phyloP scores from a whole-genome alignment of 2,113 vertebrate genomes.

The Dipodomys merriami region DNA sequence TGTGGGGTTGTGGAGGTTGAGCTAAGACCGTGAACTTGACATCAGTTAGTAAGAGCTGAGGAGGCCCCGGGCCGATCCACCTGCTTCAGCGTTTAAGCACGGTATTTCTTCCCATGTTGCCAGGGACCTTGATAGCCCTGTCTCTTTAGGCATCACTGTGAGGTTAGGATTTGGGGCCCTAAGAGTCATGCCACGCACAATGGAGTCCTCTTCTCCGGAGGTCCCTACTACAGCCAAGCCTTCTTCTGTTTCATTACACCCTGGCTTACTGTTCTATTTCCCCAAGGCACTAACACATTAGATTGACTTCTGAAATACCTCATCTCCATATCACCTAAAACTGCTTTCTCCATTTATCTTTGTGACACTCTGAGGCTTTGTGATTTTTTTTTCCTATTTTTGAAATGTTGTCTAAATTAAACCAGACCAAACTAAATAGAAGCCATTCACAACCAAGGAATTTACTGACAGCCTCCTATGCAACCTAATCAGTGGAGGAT shows the following conservation, averaged over 20 bases:
- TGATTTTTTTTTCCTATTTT: not conserved
- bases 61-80: not conserved
- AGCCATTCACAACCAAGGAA: not conserved
- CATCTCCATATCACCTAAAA: conserved; percentile 9
- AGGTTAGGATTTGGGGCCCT: not conserved
- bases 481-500: not conserved
- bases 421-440: not conserved
- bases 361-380: conserved; percentile 4
- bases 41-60: not conserved
- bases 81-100: not conserved
- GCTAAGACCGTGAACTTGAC: not conserved
- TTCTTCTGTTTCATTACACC: not conserved
- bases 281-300: not conserved
- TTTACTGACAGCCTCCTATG: not conserved
- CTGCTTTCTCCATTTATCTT: not conserved
- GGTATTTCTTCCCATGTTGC: not conserved
- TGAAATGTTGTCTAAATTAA: conserved; percentile 34
- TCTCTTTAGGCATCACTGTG: not conserved
- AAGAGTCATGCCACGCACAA: not conserved
- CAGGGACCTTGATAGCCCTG: not conserved
- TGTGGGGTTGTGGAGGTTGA: not conserved
- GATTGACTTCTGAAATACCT: not conserved
- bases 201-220: not conserved
- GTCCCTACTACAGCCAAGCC: not conserved
- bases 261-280: not conserved